Base-by-base conservation (phyloP, 2,888 invertebrate species). In the Aquatica leii region DNA sequence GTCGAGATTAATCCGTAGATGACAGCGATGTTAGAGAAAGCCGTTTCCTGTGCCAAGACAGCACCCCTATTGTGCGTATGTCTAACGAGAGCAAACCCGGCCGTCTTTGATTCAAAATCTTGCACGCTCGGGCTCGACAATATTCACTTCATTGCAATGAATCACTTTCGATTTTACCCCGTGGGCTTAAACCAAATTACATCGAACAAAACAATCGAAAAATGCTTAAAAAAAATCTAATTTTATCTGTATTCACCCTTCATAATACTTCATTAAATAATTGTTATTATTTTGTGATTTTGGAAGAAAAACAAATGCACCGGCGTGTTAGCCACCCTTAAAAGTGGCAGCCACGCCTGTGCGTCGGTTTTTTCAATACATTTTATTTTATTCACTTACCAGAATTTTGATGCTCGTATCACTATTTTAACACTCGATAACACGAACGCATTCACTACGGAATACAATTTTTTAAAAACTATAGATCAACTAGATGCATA, bases 301-400 rank as follows among this genome's bases (percentile, higher is more conserved):
- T n/a, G n/a, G n/a, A 24, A 54, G 40, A 53, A 56, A 62, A 62
- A 62, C 51, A 62, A 60, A 56, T 51, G 54, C 48, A 60, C 60
- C 60, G 60, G 60, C 60, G 34, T 60, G 60, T 34, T 12, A 59
- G 56, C 62, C 49, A 51, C 62, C 62, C 62, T 56, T n/a, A 20
- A 18, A 49, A 11, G 40, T 51, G n/a, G 31, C 21, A 34, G 58
- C 58, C 50, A 58, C 58, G 58, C 58, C 58, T 58, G 50, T 40
- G 46, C 15, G 46, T 17, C 46, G 46, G 4, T 41, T 41, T 12
- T 6, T 41, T 41, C 11, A 46, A 46, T 18, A 18, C 11, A 46
- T 14, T 41, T 46, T 18, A 15, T 14, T 46, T 46, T 18, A 18
- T 2, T 1, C 4, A 49, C 56, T 37, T 49, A 57, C 56, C 46